phyloP scores from a whole-genome alignment of 2,888 invertebrate species.

The Yponomeuta malinellus region DNA sequence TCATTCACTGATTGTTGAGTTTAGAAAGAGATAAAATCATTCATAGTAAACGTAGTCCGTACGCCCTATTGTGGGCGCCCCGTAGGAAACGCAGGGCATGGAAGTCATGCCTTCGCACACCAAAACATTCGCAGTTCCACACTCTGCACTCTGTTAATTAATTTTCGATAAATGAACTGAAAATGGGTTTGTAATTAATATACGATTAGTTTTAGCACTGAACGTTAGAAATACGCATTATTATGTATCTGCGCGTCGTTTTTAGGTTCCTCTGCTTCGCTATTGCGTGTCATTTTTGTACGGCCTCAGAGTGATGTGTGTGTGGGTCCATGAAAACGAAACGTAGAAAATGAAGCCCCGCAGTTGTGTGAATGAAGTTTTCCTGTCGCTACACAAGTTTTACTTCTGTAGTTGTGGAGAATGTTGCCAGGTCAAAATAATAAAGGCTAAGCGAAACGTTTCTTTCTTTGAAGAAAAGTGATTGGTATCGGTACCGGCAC shows the following conservation, averaged over 20 bases:
- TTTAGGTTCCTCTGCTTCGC: constrained; percentile 59
- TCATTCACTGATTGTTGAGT: constrained; percentile 73
- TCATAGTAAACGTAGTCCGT: constrained; percentile 74
- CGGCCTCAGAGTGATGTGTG: constrained; percentile 28
- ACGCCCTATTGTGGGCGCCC: constrained; percentile 50
- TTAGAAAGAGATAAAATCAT: constrained; percentile 76
- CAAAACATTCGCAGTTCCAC: constrained; percentile 62
- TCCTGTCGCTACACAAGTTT: constrained; percentile 15
- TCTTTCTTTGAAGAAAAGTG: neutral
- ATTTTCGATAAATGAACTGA: constrained; percentile 32
- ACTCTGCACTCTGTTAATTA: constrained; percentile 39
- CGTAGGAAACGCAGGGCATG: constrained; percentile 72
- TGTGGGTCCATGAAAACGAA: neutral
- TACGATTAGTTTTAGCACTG: constrained; percentile 30
- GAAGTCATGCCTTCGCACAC: constrained; percentile 69
- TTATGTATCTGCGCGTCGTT: constrained; percentile 62
- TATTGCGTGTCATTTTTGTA: constrained; percentile 74
- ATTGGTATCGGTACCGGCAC: neutral
- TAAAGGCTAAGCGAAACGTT: neutral
- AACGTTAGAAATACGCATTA: constrained; percentile 18
- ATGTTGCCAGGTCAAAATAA: neutral
- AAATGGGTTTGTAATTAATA: neutral
- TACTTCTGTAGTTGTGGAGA: constrained; percentile 28
- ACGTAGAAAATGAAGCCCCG: neutral
- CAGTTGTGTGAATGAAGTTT: neutral